A percentile compares a stretch with the other conserved stretches of the same genome.
Conservation (phyloP, 2,797 vertebrate species). For the Iguana delicatissima region DNA sequence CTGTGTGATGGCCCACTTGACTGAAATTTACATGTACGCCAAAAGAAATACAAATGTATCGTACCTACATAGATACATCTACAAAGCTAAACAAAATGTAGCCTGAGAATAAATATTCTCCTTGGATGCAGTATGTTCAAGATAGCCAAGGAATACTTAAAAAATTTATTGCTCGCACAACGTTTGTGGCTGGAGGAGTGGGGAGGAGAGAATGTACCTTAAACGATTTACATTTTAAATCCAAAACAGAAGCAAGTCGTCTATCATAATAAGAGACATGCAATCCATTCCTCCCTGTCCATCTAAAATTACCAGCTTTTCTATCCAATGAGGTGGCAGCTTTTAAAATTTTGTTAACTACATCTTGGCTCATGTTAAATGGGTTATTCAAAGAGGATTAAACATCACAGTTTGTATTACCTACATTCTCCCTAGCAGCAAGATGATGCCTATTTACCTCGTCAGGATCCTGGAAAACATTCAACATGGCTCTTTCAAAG, state of each 20-base stretch:
- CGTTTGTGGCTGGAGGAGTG: slow-evolving; percentile 32
- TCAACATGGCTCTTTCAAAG: slow-evolving; percentile 45
- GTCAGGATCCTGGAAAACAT: slow-evolving; percentile 49
- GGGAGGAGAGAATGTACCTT: background rate
- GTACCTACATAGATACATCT: slow-evolving; percentile 23
- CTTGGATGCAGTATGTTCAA: slow-evolving; percentile 54
- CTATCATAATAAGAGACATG: slow-evolving; percentile 28
- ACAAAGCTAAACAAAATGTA: slow-evolving; percentile 3
- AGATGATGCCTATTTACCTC: slow-evolving; percentile 62
- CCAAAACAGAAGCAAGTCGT: slow-evolving; percentile 30
- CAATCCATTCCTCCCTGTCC: slow-evolving; percentile 6
- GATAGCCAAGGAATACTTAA: slow-evolving; percentile 53
- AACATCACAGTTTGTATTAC: slow-evolving; percentile 51
- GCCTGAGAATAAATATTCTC: slow-evolving; percentile 53
- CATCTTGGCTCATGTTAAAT: slow-evolving; percentile 57
- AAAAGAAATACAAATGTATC: slow-evolving; percentile 53
- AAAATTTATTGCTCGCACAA: slow-evolving; percentile 37
- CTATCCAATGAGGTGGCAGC: slow-evolving; percentile 27
- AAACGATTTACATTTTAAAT: slow-evolving; percentile 37
- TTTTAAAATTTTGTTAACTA: slow-evolving; percentile 49
- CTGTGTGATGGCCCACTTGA: background rate
- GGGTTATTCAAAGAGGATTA: slow-evolving; percentile 62
- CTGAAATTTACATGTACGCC: slow-evolving; percentile 8
- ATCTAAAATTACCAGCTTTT: slow-evolving; percentile 28
- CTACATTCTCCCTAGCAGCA: slow-evolving; percentile 53